Percentiles rank a stretch among this genome's conserved stretches.
Conservation (phyloP, 2,797 vertebrate species). For the Anguilla obscura region DNA sequence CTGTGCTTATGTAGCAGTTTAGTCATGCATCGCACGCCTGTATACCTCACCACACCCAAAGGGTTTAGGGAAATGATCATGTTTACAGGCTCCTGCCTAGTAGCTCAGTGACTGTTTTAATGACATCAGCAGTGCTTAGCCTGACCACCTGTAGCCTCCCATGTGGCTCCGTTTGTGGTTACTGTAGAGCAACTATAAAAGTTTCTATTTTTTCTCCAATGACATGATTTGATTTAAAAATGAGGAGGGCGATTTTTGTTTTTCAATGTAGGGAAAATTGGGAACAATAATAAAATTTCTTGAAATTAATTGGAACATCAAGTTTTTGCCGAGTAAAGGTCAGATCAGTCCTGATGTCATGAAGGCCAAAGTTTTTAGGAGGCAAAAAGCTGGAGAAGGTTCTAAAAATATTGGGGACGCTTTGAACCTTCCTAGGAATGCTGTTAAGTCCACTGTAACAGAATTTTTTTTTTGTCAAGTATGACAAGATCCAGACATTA, state of each 20-base stretch:
- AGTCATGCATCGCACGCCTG: neutral
- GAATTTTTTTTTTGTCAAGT: too few species aligned
- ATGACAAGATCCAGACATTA: neutral
- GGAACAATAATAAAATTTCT: neutral
- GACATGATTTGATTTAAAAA: neutral
- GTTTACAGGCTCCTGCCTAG: neutral
- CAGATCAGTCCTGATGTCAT: too few species aligned
- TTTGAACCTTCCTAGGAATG: neutral
- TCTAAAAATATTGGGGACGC: neutral
- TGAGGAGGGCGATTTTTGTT: neutral
- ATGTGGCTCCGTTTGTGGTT: neutral
- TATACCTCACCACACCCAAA: neutral
- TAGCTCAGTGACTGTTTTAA: neutral
- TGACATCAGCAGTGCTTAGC: neutral
- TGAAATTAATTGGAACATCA: neutral
- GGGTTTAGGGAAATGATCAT: neutral
- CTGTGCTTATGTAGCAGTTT: neutral
- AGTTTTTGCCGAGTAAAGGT: too few species aligned
- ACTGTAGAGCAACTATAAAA: neutral
- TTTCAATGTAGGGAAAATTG: too few species aligned
- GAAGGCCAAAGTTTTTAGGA: neutral
- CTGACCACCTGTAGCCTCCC: neutral
- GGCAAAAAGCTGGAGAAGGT: neutral
- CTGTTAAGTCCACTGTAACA: neutral
- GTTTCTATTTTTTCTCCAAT: neutral